Evolutionary conservation across 2,797 vertebrate genomes (phyloP), one percentile per base, ranked within the genome.

Genomic region (Falco berigora): DNA sequence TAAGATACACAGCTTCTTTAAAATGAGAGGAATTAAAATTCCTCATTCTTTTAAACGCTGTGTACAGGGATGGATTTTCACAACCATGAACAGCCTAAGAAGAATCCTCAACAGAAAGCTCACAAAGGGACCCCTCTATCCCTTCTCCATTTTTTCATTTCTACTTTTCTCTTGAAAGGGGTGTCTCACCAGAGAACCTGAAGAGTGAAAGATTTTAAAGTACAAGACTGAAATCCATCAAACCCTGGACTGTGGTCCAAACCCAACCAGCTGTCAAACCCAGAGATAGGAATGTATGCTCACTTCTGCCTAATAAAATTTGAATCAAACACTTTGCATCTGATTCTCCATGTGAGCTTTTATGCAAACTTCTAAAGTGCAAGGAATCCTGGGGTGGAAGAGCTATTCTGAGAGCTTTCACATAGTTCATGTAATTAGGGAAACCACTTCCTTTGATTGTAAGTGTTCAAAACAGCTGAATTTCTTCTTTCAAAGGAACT

Each of bases 381-480:
- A 98, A 98, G 95, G 98, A 97, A 98, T 98, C 98, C 98, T 98
- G 98, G 98, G 98, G 98, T 98, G 98, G 98, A 98, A 98, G 98
- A 98, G 98, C 98, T 98, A 98, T 98, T 98, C 98, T 98, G 97
- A 98, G 98, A 98, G 98, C 98, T 98, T 98, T 98, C 98, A 98
- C 98, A 98, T 98, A 98, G 98, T 98, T 98, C 98, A 97, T 96
- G 98, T 98, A 98, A 98, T 98, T 98, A 98, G 98, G 98, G 98
- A 98, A 98, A 98, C 98, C 98, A 98, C 98, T 98, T 98, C 98
- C 98, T 98, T 98, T 98, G 98, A 98, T 98, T 98, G 97, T 98
- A 98, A 98, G 98, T 98, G 98, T 98, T 98, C 98, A 98, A 98
- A 98, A 98, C 98, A 98, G 98, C 98, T 97, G 98, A 98, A 98